Evolutionary conservation across 1,140 invertebrate genomes (phyloP), one percentile per base, ranked within the genome.

Genomic region (Bombus cullumanus): DNA sequence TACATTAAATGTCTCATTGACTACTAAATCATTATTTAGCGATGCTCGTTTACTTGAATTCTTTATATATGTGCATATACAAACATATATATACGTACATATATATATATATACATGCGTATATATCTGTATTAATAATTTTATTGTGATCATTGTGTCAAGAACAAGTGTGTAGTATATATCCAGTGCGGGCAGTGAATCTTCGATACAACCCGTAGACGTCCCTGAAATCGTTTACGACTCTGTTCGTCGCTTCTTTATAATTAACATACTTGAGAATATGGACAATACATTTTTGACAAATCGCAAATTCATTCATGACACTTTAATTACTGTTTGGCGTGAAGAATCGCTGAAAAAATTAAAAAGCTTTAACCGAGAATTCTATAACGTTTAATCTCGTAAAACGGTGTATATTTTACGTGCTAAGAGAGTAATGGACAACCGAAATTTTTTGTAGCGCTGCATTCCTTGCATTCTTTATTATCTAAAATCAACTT

Each of bases 121-220:
- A 62, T 81, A 72, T 77, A 84, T 87, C 83, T 88, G 81, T 83
- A 57, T 79, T 88, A 79, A 85, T 43, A 22, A 68, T 62, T 81
- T 81, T 57, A 85, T 85, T 81, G 84, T 85, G 84, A 81, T 85
- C 59, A 47, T 85, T 62, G 34, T 72, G 41, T 85, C 53, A 53
- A 43, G 37, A 53, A 85, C 39, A 59, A n/a, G 6, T 31, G 18
- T 53, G 64, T 69, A 80, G 5, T 37, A 37, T 39, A 75, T n/a
- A 47, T 73, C 64, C 68, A 86, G 74, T 83, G 81, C 22, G 57
- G 81, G 85, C 81, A 78, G 85, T 86, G 81, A 84, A 86, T 78
- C 74, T 84, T 86, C 66, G 68, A 71, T 15, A 64, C 22, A 28
- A 34, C 18, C 43, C 25, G 64, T 47, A 37, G 41, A 64, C 43